These are phyloP conservation scores for Chironomus tepperi DNA, from an alignment of 1,140 invertebrate species.

Conservation along the genomic window DNA sequence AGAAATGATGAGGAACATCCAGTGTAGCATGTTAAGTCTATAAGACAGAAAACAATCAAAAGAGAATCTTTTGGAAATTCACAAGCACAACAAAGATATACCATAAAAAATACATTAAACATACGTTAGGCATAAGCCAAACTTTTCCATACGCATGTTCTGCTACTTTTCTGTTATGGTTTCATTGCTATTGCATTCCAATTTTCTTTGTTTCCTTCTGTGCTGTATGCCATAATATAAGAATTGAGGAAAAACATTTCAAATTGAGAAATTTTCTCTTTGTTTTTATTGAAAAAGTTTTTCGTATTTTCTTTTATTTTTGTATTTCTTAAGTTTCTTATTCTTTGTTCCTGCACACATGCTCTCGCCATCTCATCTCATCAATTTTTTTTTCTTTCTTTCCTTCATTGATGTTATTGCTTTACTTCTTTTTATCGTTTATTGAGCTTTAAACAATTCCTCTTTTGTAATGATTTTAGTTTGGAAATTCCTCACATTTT, in stretches of 20 bases:
- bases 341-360: neutral
- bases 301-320: neutral
- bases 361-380: neutral
- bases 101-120: neutral
- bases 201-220: neutral
- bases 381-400: neutral
- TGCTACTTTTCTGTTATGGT: too few relatives aligned
- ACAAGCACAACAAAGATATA: neutral
- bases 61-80: too few relatives aligned
- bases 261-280: slow-evolving; percentile 1
- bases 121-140: neutral
- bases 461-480: too few relatives aligned
- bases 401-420: too few relatives aligned
- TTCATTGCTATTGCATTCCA: neutral
- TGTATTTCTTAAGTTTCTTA: too few relatives aligned
- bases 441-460: too few relatives aligned
- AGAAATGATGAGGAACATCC: too few relatives aligned
- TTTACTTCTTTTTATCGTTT: neutral
- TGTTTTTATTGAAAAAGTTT: slow-evolving; percentile 15
- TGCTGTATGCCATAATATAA: neutral
- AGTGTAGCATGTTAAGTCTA: too few relatives aligned
- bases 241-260: neutral
- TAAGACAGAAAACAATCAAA: too few relatives aligned
- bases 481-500: too few relatives aligned
- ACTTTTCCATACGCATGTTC: neutral